Evolutionary conservation across 2,113 vertebrate genomes (phyloP).

Genomic region (Nycticorax nycticorax): DNA sequence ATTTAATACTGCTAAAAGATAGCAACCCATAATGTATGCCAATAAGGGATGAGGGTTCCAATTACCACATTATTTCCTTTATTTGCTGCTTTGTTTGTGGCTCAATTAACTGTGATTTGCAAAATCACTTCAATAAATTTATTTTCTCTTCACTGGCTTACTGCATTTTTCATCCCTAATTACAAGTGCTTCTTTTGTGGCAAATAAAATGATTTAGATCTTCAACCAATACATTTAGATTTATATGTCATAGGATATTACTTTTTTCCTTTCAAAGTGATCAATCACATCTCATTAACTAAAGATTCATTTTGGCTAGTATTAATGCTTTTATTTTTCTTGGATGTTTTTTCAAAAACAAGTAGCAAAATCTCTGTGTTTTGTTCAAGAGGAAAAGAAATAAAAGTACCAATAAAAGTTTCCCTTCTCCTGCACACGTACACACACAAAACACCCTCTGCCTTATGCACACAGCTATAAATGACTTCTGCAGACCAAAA

Average conservation of each 20-base stretch:
- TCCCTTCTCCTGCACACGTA: background rate
- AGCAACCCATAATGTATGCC: conserved; percentile 75
- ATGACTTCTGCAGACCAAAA: background rate
- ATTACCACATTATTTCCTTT: conserved; percentile 73
- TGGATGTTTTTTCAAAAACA: background rate
- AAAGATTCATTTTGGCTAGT: background rate
- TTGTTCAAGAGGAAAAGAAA: background rate
- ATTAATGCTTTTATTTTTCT: background rate
- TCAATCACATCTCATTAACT: conserved; percentile 30
- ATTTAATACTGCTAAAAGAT: conserved; percentile 84
- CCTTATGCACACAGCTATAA: background rate
- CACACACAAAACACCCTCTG: background rate
- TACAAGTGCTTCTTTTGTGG: background rate
- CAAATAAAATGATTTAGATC: conserved; percentile 32
- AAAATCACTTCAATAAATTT: conserved; percentile 65
- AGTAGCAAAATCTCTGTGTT: background rate
- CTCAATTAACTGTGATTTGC: conserved; percentile 71
- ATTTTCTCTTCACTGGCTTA: conserved; percentile 27
- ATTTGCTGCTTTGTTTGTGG: conserved; percentile 72
- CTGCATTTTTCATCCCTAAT: conserved; percentile 51
- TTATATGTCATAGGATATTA: conserved; percentile 37
- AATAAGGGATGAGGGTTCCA: conserved; percentile 70
- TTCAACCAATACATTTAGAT: conserved; percentile 24
- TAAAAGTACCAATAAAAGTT: background rate
- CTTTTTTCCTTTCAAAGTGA: conserved; percentile 9